Percentiles rank a stretch among this genome's conserved stretches.
Evolutionary conservation across 2,888 invertebrate species (phyloP).

Genomic region (Hermaeophaga mercurialis): DNA sequence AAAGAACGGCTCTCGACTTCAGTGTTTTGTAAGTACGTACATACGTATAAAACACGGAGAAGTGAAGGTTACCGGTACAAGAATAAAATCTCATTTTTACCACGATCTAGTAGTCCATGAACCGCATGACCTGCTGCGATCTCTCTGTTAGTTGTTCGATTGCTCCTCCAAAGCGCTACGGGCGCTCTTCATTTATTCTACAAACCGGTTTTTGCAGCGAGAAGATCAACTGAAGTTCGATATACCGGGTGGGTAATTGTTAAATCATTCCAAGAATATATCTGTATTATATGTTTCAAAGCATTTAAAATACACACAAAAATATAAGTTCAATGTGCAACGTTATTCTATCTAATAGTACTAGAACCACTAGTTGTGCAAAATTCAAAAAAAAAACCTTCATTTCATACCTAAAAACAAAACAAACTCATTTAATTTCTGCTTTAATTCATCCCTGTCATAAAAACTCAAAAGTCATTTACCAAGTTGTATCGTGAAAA

Average conservation of each 20-base stretch:
- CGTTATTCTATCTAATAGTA: too few species aligned
- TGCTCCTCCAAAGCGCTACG: constrained; percentile 50
- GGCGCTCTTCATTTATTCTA: constrained; percentile 52
- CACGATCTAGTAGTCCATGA: constrained; percentile 56
- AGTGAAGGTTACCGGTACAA: constrained; percentile 30
- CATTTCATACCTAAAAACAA: too few species aligned
- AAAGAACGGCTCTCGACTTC: constrained; percentile 1
- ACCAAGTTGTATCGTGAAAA: too few species aligned
- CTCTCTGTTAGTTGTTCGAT: constrained; percentile 48
- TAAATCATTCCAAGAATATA: too few species aligned
- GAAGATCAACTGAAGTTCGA: constrained; percentile 28
- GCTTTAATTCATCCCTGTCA: too few species aligned
- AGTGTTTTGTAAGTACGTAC: neutral
- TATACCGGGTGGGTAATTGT: constrained; percentile 8
- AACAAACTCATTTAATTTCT: too few species aligned
- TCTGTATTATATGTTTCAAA: too few species aligned
- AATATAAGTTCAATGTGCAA: too few species aligned
- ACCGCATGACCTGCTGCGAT: constrained; percentile 56
- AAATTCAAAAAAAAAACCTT: too few species aligned
- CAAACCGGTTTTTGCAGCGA: constrained; percentile 52
- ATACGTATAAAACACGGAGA: constrained; percentile 6
- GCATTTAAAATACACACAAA: too few species aligned
- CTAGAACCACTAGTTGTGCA: too few species aligned
- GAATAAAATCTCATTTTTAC: constrained; percentile 48
- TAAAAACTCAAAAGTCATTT: too few species aligned